Conservation (phyloP, 2,888 invertebrate species). For the Pegoplata infirma region DNA sequence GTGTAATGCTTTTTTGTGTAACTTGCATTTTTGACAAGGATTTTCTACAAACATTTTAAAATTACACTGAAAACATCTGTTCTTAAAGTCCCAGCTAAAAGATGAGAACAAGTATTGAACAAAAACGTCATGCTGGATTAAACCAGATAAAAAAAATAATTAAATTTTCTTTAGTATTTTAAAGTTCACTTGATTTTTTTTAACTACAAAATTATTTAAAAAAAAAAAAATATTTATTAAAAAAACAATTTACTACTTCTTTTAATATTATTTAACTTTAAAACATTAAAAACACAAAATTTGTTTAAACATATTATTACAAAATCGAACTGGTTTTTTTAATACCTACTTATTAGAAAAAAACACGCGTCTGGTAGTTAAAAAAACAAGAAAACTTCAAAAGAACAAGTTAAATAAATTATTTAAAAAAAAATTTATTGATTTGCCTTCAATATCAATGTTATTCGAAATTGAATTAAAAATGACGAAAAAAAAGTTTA, state of each 20-base stretch:
- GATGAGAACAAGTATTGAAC: too few species aligned
- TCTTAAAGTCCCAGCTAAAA: too few species aligned
- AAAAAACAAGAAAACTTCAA: constrained; percentile 11
- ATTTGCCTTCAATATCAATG: constrained; percentile 57
- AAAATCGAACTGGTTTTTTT: neutral
- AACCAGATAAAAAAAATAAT: too few species aligned
- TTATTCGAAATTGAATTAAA: constrained; percentile 22
- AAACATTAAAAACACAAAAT: neutral
- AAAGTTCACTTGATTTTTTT: neutral
- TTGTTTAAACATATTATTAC: neutral
- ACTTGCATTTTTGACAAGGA: too few species aligned
- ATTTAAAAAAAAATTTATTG: constrained; percentile 17
- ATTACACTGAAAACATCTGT: too few species aligned
- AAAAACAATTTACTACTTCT: neutral
- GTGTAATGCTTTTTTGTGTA: too few species aligned
- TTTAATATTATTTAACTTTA: neutral
- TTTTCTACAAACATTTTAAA: too few species aligned
- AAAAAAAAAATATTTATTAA: too few species aligned
- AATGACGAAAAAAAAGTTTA: constrained; percentile 14
- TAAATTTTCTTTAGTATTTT: too few species aligned
- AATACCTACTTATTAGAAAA: constrained; percentile 3
- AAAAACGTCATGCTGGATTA: too few species aligned
- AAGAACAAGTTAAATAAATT: constrained; percentile 8
- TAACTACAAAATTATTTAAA: too few species aligned
- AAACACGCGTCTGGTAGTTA: neutral